Conservation (phyloP, 2,888 invertebrate genomes). For the Andrena praecox region DNA sequence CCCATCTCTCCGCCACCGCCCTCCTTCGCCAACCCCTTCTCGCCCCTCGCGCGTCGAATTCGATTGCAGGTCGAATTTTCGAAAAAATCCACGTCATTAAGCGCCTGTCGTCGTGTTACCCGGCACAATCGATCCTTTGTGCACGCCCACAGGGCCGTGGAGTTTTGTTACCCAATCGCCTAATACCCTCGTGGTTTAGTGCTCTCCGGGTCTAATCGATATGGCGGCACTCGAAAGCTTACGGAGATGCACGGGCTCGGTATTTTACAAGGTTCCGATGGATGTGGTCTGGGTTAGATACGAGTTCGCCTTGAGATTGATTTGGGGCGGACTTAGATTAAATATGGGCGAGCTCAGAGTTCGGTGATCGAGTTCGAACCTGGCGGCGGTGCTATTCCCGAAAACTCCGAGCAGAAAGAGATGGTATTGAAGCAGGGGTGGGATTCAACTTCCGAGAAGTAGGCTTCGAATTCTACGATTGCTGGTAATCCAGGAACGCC, state of each 20-base stretch:
- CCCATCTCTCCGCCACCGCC: no score
- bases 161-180: slow-evolving; percentile 21
- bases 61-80: not conserved
- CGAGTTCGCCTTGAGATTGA: no score
- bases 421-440: no score
- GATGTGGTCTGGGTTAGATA: no score
- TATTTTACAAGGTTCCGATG: not conserved
- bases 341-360: no score
- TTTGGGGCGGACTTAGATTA: no score
- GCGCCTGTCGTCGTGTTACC: not conserved
- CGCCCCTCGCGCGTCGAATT: not conserved
- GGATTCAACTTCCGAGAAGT: not conserved
- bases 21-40: not conserved
- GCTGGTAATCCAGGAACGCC: not conserved
- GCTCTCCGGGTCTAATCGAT: slow-evolving; percentile 12
- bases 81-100: not conserved
- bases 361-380: no score
- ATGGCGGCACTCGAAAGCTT: not conserved
- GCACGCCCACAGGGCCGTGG: not conserved
- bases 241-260: not conserved
- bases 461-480: not conserved
- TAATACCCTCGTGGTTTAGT: slow-evolving; percentile 1
- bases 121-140: not conserved
- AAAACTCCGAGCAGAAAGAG: not conserved
- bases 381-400: no score